These are phyloP conservation scores for Neuroscelio doddi DNA, from an alignment of 2,888 invertebrate species.

Conservation along the genomic window DNA sequence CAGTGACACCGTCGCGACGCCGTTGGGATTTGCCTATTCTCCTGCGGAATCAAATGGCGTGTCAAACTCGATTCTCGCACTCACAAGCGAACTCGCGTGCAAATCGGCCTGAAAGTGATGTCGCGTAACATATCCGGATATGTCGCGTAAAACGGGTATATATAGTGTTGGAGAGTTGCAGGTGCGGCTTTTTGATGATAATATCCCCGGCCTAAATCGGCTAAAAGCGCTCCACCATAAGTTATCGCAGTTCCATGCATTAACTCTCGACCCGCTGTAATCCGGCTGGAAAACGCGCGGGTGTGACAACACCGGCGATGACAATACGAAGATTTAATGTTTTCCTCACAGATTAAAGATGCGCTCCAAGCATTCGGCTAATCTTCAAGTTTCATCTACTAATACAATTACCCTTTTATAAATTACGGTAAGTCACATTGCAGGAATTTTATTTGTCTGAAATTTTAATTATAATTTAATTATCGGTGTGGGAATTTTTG, in stretches of 20 bases:
- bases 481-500: too few species aligned
- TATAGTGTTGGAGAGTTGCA: conserved; percentile 23
- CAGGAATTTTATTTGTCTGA: too few species aligned
- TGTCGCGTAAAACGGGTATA: conserved; percentile 33
- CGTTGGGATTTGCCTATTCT: not conserved
- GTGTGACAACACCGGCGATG: conserved; percentile 4
- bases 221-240: conserved; percentile 34
- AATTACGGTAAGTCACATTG: too few species aligned
- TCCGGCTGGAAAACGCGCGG: conserved; percentile 35
- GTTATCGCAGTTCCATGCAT: conserved; percentile 41
- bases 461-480: too few species aligned
- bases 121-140: conserved; percentile 24
- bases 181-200: conserved; percentile 28
- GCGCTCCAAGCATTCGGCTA: too few species aligned
- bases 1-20: not conserved
- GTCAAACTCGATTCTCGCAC: conserved; percentile 9
- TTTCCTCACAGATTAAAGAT: conserved; percentile 29
- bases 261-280: conserved; percentile 38
- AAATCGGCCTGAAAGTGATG: conserved; percentile 25
- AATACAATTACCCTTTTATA: too few species aligned
- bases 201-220: conserved; percentile 14
- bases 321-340: conserved; percentile 19
- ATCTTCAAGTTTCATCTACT: too few species aligned
- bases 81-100: conserved; percentile 4
- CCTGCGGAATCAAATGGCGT: conserved; percentile 12